Evolutionary conservation across 2,888 invertebrate species (phyloP).

Genomic region (Acanthococcus lagerstroemiae): DNA sequence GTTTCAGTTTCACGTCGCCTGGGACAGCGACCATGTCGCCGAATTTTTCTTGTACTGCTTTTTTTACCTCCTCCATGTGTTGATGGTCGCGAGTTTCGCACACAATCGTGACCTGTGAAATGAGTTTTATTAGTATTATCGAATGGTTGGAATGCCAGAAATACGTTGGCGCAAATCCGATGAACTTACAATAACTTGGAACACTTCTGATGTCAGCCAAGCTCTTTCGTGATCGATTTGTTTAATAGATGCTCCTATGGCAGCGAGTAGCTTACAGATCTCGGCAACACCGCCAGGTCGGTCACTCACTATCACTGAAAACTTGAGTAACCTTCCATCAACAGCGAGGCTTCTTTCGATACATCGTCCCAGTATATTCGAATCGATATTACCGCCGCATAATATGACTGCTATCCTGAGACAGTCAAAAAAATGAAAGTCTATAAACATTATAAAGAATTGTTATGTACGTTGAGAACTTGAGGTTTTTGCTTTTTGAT

Average conservation of each 20-base stretch:
- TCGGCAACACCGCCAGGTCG: conserved; percentile 51
- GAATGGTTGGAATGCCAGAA: neutral
- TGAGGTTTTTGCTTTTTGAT: too few species aligned
- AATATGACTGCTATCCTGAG: conserved; percentile 70
- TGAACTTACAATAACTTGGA: conserved; percentile 53
- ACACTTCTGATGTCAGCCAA: conserved; percentile 84
- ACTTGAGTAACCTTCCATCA: conserved; percentile 66
- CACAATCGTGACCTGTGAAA: conserved; percentile 73
- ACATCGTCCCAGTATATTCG: conserved; percentile 77
- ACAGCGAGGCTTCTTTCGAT: conserved; percentile 79
- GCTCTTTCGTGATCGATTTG: conserved; percentile 94
- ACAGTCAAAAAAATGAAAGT: too few species aligned
- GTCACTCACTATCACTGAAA: conserved; percentile 70
- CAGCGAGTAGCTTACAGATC: conserved; percentile 62
- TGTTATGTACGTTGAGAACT: too few species aligned
- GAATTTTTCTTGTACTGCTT: neutral
- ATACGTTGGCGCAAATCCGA: neutral
- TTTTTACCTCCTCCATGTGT: conserved; percentile 46
- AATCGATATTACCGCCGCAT: conserved; percentile 86
- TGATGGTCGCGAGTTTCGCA: conserved; percentile 77
- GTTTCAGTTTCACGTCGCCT: neutral
- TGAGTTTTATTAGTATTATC: conserved; percentile 11
- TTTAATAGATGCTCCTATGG: conserved; percentile 79
- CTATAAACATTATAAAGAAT: too few species aligned
- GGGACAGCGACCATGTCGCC: neutral